A percentile compares a stretch with the other conserved stretches of the same genome.
These are phyloP conservation scores for Pachycephala philippinensis DNA, from an alignment of 2,113 vertebrate species.

Conservation along the genomic window DNA sequence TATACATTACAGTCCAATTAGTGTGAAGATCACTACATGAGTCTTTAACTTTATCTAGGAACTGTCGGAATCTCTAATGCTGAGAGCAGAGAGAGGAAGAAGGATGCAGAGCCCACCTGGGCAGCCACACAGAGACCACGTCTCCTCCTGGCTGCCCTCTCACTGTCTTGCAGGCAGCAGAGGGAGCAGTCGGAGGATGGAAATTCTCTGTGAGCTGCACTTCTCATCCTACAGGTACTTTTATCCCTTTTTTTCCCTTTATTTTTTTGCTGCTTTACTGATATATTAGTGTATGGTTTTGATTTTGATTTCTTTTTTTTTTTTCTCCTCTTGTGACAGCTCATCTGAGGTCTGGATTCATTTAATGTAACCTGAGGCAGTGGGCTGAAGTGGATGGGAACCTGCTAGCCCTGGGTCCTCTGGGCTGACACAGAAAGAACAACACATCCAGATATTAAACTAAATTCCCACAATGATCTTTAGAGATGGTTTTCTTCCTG, in stretches of 20 bases:
- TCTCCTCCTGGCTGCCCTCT: not conserved
- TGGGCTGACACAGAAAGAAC: not conserved
- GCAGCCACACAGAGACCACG: not conserved
- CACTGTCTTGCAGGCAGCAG: slow-evolving; percentile 10
- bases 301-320: not conserved
- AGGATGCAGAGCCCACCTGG: slow-evolving; percentile 56
- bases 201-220: not conserved
- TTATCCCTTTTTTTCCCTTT: not conserved
- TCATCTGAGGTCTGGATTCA: slow-evolving; percentile 13
- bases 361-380: not conserved
- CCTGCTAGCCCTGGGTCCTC: not conserved
- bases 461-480: not conserved
- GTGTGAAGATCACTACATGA: slow-evolving; percentile 76
- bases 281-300: not conserved
- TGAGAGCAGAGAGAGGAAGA: slow-evolving; percentile 48
- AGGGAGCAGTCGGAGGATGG: slow-evolving; percentile 33
- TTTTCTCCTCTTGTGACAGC: not conserved
- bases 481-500: not conserved
- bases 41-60: slow-evolving; percentile 80
- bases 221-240: not conserved
- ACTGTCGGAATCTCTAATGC: slow-evolving; percentile 74
- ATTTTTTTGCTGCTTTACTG: not conserved
- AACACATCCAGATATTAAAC: not conserved
- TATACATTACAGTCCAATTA: slow-evolving; percentile 86
- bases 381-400: not conserved